Conservation (phyloP, 2,797 vertebrate species). For the Lepidocolaptes lacrymiger region DNA sequence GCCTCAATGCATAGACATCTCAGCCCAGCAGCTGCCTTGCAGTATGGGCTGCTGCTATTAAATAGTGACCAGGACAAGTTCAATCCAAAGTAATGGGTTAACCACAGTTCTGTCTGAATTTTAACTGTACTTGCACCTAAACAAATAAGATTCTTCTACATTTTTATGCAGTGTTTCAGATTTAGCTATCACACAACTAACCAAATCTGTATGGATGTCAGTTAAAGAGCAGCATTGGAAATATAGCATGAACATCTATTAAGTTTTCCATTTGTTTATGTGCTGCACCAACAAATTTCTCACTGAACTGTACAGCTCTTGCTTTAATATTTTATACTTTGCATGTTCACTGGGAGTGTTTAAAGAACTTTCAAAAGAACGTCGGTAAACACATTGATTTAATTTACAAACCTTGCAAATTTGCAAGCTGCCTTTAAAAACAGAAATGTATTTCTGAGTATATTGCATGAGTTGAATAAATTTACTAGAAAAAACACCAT, state of each 20-base stretch:
- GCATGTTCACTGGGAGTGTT: neutral
- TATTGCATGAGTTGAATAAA: conserved; percentile 35
- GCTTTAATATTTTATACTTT: neutral
- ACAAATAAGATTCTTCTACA: neutral
- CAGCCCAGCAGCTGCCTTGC: neutral
- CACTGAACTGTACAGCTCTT: neutral
- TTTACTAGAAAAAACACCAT: conserved; percentile 42
- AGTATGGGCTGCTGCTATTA: neutral
- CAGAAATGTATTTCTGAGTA: conserved; percentile 19
- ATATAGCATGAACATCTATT: conserved; percentile 6
- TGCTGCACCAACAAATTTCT: neutral
- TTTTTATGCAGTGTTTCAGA: neutral
- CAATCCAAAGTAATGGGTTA: neutral
- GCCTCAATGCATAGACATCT: neutral
- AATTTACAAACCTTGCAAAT: neutral
- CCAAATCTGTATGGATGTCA: neutral
- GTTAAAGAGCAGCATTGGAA: conserved; percentile 10
- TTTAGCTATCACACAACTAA: neutral
- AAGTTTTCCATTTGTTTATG: neutral
- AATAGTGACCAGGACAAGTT: neutral
- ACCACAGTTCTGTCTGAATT: neutral
- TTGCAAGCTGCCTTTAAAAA: conserved; percentile 33
- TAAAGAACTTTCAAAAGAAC: neutral
- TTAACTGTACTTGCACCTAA: neutral
- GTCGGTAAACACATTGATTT: neutral